Conservation (phyloP, 2,113 vertebrate species). For the Aramus guarauna region DNA sequence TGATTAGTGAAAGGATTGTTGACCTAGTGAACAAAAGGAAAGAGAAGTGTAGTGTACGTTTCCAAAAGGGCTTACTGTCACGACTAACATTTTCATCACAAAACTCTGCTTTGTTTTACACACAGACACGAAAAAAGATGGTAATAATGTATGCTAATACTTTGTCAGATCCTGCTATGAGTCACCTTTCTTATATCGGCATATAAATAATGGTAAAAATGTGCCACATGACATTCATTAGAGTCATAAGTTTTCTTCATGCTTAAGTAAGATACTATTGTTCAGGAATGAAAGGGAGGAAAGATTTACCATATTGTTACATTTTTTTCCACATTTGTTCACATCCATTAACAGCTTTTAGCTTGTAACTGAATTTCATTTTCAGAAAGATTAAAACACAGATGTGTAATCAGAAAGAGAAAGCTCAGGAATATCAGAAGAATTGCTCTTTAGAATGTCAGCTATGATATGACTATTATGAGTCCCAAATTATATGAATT, state of each 20-base stretch:
- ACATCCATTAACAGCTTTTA: constrained; percentile 67
- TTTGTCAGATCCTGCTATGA: neutral
- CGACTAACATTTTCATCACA: neutral
- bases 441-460: neutral
- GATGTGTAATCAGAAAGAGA: constrained; percentile 29
- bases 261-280: constrained; percentile 1
- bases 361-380: constrained; percentile 61
- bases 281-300: constrained; percentile 21
- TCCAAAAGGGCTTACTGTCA: neutral
- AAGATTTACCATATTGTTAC: constrained; percentile 31
- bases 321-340: constrained; percentile 44
- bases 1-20: neutral
- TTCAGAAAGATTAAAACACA: constrained; percentile 58
- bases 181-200: neutral
- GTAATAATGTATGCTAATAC: neutral
- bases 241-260: neutral
- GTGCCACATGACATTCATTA: neutral
- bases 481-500: neutral
- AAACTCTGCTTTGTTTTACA: neutral
- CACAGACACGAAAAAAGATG: neutral
- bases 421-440: neutral
- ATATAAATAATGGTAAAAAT: constrained; percentile 17
- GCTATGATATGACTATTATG: neutral
- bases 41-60: neutral
- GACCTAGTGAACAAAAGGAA: neutral